A percentile compares a stretch with the other conserved stretches of the same genome.
Evolutionary conservation across 2,113 vertebrate species (phyloP).

Genomic region (Cyprinus carpio): DNA sequence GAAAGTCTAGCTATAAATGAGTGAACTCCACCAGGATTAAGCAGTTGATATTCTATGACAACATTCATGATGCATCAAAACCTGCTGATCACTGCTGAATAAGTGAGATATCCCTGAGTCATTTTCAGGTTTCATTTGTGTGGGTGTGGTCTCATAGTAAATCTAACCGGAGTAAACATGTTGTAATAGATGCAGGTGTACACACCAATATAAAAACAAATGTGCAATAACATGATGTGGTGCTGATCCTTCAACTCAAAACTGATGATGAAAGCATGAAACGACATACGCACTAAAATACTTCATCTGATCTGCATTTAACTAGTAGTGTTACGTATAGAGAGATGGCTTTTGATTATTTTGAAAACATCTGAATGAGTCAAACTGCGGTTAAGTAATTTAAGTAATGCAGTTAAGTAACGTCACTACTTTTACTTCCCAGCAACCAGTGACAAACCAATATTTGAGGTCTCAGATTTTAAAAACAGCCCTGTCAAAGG

Average conservation of each 20-base stretch:
- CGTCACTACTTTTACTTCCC: background rate
- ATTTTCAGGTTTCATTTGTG: slow-evolving; percentile 19
- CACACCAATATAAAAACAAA: background rate
- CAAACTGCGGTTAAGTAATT: too few species aligned
- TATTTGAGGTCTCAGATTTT: background rate
- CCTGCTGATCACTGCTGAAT: background rate
- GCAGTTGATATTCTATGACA: background rate
- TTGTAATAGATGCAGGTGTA: background rate
- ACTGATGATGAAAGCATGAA: background rate
- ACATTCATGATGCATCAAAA: background rate
- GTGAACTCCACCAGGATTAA: background rate
- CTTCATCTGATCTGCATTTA: too few species aligned
- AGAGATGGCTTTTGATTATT: background rate
- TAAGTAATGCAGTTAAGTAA: background rate
- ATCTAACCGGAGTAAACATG: background rate
- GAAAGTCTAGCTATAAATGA: background rate
- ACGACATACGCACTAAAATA: background rate
- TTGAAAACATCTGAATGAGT: background rate
- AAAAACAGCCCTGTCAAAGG: background rate
- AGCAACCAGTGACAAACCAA: background rate
- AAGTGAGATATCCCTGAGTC: background rate
- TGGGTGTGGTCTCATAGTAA: background rate
- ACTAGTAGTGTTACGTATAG: too few species aligned
- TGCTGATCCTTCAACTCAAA: background rate
- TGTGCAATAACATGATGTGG: background rate